phyloP scores from a whole-genome alignment of 2,888 invertebrate genomes.

The Acanthosepion pharaonis region DNA sequence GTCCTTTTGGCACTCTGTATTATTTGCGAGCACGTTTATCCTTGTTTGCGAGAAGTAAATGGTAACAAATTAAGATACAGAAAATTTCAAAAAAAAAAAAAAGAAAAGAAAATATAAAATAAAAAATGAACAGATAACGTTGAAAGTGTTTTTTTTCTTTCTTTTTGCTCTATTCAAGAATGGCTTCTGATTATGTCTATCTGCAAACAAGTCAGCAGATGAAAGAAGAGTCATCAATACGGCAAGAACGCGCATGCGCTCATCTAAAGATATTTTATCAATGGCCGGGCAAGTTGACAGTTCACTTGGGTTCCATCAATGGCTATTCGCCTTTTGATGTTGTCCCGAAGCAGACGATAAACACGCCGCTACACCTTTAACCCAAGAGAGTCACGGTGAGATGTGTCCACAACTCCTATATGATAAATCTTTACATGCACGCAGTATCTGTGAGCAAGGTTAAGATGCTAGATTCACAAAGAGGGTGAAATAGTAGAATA shows the following conservation, averaged over 20 bases:
- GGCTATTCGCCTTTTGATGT: background rate
- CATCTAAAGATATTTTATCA: background rate
- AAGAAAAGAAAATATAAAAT: background rate
- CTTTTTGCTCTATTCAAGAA: background rate
- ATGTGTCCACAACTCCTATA: background rate
- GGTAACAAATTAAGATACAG: background rate
- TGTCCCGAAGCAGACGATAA: background rate
- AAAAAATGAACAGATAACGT: background rate
- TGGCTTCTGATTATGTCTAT: background rate
- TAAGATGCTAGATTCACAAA: background rate
- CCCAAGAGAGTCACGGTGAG: background rate
- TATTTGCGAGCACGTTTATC: too few species aligned
- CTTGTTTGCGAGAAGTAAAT: background rate
- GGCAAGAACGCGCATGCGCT: background rate
- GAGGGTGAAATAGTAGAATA: background rate
- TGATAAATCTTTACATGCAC: background rate
- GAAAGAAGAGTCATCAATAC: background rate
- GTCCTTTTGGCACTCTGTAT: too few species aligned
- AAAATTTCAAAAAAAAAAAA: too few species aligned
- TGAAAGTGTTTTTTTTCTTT: background rate
- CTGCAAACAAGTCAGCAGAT: background rate
- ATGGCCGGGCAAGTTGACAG: background rate
- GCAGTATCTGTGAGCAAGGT: background rate
- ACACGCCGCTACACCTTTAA: background rate
- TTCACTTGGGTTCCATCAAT: background rate